Base-by-base conservation (phyloP, 2,797 vertebrate genomes). In the Pangasius djambal region DNA sequence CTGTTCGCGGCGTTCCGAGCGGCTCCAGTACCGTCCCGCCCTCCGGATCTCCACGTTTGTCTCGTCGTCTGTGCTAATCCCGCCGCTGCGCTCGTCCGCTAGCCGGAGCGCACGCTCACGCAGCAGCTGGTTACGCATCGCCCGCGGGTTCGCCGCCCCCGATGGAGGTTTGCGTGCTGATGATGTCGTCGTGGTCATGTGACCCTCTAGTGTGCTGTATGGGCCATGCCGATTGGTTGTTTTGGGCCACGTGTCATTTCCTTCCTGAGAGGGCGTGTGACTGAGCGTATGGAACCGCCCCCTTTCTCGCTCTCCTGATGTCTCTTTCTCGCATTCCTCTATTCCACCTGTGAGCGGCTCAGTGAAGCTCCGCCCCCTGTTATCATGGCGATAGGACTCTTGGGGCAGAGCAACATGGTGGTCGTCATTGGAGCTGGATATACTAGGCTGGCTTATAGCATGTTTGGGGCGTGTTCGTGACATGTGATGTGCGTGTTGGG, bases 171-270 rank as follows among this genome's bases (percentile, higher is more conserved):
- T 93, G 50, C 61, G 20, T 31, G 52, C 20, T 10, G 83, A 61
- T 3, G 87, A 67, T 34, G 84, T 40, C 0, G 75, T 44, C 0
- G 85, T 83, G 12, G 88, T 74, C 31, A 83, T 88, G 91, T 95
- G 95, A 61, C 94, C 95, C 61, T 96, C 96, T 44, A 96, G 89
- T 12, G 96, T 97, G 92, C 96, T 96, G 92, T 96, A 97, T 13
- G 93, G 94, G 5, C 88, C 86, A 3, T 93, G 93, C 8, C 96
- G 95, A 44, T 77, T 95, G 0, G 95, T 94, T 0, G 93, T 95
- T 93, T 96, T 97, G 0, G 96, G 96, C 96, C 96, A 97, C 0
- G 96, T 97, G 83, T 96, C 96, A 2, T 97, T 96, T 83, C 96
- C 92, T 0, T 97, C 96, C 78, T 94, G 94, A 2, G 91, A 87